phyloP scores from a whole-genome alignment of 2,888 invertebrate genomes.

The Drosophila neonasuta region DNA sequence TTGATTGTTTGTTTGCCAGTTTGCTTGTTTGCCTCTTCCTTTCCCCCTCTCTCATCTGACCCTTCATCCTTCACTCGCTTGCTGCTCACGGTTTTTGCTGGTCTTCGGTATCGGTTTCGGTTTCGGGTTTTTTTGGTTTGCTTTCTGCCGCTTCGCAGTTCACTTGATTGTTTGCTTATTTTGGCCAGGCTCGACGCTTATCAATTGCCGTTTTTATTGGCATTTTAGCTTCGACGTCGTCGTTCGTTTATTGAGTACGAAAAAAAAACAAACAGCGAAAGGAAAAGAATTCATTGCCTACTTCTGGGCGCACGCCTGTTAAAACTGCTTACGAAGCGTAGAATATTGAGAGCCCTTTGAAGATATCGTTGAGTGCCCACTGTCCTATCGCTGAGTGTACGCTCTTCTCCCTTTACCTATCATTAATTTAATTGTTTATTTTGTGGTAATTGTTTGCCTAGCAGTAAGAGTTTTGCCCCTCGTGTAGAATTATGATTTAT shows the following conservation, averaged over 20 bases:
- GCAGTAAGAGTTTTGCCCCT: conserved; percentile 57
- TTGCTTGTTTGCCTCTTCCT: conserved; percentile 45
- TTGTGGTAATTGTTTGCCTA: conserved; percentile 69
- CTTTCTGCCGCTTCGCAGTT: conserved; percentile 38
- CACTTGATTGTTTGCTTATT: conserved; percentile 72
- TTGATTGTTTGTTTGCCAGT: conserved; percentile 74
- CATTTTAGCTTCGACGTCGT: conserved; percentile 62
- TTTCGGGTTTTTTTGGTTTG: conserved; percentile 27
- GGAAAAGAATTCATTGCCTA: conserved; percentile 57
- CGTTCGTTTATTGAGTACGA: conserved; percentile 62
- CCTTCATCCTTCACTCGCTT: conserved; percentile 10
- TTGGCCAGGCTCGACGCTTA: conserved; percentile 64
- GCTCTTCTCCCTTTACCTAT: conserved; percentile 9
- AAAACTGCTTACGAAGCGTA: conserved; percentile 53
- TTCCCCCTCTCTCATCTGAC: not conserved
- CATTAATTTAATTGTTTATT: conserved; percentile 74
- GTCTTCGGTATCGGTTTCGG: conserved; percentile 34
- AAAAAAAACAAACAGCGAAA: not conserved
- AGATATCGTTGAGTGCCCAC: conserved; percentile 37
- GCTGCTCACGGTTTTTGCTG: conserved; percentile 13
- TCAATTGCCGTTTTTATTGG: conserved; percentile 77
- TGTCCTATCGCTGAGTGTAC: too few species aligned
- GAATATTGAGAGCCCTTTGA: conserved; percentile 22
- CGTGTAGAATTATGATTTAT: conserved; percentile 55
- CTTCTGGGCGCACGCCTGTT: conserved; percentile 48